Evolutionary conservation across 2,888 invertebrate genomes (phyloP).

Genomic region (Allophyes oxyacanthae): DNA sequence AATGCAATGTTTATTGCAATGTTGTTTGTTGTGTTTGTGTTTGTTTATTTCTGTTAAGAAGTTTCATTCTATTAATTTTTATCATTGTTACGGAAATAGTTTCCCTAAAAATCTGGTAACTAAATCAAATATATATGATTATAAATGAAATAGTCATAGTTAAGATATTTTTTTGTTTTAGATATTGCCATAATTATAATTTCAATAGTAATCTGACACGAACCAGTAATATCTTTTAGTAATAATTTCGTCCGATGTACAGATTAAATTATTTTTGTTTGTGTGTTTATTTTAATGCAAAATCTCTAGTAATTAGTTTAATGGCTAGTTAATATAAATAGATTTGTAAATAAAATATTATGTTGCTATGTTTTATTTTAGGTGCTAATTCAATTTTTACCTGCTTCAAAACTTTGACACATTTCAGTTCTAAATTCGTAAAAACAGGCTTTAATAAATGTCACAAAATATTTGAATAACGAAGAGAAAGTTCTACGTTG

Average conservation of each 20-base stretch:
- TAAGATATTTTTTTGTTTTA: slow-evolving; percentile 64
- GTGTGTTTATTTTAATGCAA: slow-evolving; percentile 78
- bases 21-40: too few species aligned
- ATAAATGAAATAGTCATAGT: slow-evolving; percentile 66
- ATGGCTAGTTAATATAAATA: slow-evolving; percentile 78
- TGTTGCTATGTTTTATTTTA: slow-evolving; percentile 84
- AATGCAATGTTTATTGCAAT: slow-evolving; percentile 54
- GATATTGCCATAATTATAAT: slow-evolving; percentile 82
- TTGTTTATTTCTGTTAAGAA: slow-evolving; percentile 60
- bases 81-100: slow-evolving; percentile 55
- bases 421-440: slow-evolving; percentile 53
- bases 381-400: slow-evolving; percentile 80
- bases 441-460: slow-evolving; percentile 72
- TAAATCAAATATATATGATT: slow-evolving; percentile 56
- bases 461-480: slow-evolving; percentile 73
- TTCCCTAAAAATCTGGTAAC: slow-evolving; percentile 57
- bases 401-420: slow-evolving; percentile 60
- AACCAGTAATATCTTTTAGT: slow-evolving; percentile 76
- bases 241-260: slow-evolving; percentile 78
- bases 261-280: slow-evolving; percentile 86
- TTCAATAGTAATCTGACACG: slow-evolving; percentile 67
- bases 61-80: slow-evolving; percentile 51
- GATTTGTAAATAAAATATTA: slow-evolving; percentile 84
- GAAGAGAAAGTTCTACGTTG: slow-evolving; percentile 45
- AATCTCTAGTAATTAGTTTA: slow-evolving; percentile 79